Conservation (phyloP, 1,140 invertebrate genomes). For the Drosophila trapezifrons region DNA sequence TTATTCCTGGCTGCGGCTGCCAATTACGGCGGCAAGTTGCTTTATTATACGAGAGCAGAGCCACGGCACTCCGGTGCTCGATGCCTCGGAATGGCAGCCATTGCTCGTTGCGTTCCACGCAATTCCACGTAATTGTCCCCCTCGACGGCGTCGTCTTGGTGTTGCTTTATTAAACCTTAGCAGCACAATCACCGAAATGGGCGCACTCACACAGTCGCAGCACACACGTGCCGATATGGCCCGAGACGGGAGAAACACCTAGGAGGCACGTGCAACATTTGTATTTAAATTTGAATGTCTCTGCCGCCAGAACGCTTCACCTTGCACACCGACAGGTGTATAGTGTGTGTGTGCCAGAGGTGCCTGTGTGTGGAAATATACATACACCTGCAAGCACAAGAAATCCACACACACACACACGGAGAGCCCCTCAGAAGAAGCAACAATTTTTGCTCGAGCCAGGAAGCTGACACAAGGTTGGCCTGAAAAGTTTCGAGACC, state of each 20-base stretch:
- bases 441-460: conserved; percentile 56
- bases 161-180: conserved; percentile 79
- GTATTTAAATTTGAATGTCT: conserved; percentile 82
- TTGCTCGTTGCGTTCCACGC: conserved; percentile 35
- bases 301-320: conserved; percentile 41
- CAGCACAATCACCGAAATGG: conserved; percentile 73
- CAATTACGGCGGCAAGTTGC: conserved; percentile 76
- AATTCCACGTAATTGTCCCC: conserved; percentile 44
- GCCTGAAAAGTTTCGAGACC: conserved; percentile 42
- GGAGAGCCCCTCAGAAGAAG: conserved; percentile 22
- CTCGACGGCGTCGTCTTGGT: conserved; percentile 59
- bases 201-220: conserved; percentile 48
- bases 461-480: conserved; percentile 43
- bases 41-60: conserved; percentile 60
- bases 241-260: conserved; percentile 45
- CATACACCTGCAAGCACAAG: conserved; percentile 3
- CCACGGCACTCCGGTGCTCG: neutral
- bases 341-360: neutral
- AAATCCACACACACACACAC: neutral
- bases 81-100: conserved; percentile 55
- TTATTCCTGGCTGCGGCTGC: conserved; percentile 51
- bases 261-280: conserved; percentile 75
- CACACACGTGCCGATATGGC: conserved; percentile 24
- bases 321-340: conserved; percentile 26
- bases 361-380: too few species aligned